These are phyloP conservation scores for Sceloporus tristichus DNA, from an alignment of 2,113 vertebrate species.

Conservation along the genomic window DNA sequence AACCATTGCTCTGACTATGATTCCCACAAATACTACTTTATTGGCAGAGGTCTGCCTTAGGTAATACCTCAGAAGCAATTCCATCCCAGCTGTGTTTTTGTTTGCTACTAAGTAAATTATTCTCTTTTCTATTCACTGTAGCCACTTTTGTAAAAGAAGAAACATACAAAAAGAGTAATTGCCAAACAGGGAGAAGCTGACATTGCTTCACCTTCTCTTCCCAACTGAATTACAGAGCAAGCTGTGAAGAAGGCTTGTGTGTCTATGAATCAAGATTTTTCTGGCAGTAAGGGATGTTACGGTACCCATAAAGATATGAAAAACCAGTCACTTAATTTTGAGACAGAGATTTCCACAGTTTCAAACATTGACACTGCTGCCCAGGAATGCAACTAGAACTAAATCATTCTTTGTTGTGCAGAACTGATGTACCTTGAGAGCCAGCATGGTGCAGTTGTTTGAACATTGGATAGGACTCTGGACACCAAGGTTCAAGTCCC, in stretches of 20 bases:
- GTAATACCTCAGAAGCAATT: slow-evolving; percentile 45
- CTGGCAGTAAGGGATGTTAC: not conserved
- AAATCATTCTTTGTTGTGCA: no score
- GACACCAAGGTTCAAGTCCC: no score
- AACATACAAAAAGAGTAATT: slow-evolving; percentile 18
- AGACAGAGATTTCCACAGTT: not conserved
- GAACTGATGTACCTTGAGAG: no score
- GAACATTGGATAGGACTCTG: no score
- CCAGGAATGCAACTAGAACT: no score
- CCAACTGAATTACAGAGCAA: not conserved
- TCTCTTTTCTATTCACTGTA: slow-evolving; percentile 35
- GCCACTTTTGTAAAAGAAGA: slow-evolving; percentile 49
- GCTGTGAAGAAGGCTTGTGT: not conserved
- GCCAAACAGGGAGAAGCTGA: slow-evolving; percentile 42
- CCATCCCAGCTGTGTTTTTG: slow-evolving; percentile 38
- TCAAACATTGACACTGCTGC: not conserved
- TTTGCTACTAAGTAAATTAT: slow-evolving; percentile 54
- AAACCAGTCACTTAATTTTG: not conserved
- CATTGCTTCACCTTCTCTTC: not conserved
- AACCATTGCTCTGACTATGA: slow-evolving; percentile 16
- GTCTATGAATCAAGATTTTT: no score
- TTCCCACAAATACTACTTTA: slow-evolving; percentile 20
- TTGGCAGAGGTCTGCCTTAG: slow-evolving; percentile 8
- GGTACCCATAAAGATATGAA: not conserved
- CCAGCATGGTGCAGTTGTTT: no score